Evolutionary conservation across 2,113 vertebrate genomes (phyloP).

Genomic region (Campylorhamphus procurvoides): DNA sequence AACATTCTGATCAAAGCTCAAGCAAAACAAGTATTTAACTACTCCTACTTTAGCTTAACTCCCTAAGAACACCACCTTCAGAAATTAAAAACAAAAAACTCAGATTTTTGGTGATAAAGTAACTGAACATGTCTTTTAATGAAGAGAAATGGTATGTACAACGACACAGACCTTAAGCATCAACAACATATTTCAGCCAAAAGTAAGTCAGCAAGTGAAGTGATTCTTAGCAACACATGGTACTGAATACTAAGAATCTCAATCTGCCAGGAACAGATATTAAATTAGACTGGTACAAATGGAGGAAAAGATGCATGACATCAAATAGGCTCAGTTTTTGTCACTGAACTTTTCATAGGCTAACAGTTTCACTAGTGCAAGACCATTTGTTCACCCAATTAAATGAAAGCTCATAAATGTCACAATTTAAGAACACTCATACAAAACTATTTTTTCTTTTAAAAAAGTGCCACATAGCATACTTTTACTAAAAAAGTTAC

Average conservation of each 20-base stretch:
- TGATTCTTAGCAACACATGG: conserved; percentile 41
- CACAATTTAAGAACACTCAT: conserved; percentile 75
- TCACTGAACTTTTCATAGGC: conserved; percentile 36
- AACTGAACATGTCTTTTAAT: conserved; percentile 13
- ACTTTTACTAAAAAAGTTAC: conserved; percentile 65
- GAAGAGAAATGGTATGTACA: conserved; percentile 43
- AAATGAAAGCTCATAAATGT: conserved; percentile 65
- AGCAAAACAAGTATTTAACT: conserved; percentile 60
- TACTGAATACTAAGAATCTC: conserved; percentile 28
- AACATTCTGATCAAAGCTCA: conserved; percentile 73
- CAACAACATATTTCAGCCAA: conserved; percentile 40
- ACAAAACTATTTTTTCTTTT: conserved; percentile 82
- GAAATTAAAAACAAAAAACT: not conserved
- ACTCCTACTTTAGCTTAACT: conserved; percentile 47
- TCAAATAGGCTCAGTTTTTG: conserved; percentile 34
- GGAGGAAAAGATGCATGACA: conserved; percentile 31
- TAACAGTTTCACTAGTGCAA: conserved; percentile 75
- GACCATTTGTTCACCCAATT: conserved; percentile 73
- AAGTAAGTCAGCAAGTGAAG: conserved; percentile 48
- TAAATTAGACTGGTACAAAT: conserved; percentile 35
- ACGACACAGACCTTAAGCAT: conserved; percentile 28
- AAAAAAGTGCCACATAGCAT: conserved; percentile 78
- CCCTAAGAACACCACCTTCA: conserved; percentile 2
- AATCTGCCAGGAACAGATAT: conserved; percentile 1
- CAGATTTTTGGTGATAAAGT: not conserved